Evolutionary conservation across 64 coral and sea anemone genomes (phyloP).

Genomic region (Montipora cactus): DNA sequence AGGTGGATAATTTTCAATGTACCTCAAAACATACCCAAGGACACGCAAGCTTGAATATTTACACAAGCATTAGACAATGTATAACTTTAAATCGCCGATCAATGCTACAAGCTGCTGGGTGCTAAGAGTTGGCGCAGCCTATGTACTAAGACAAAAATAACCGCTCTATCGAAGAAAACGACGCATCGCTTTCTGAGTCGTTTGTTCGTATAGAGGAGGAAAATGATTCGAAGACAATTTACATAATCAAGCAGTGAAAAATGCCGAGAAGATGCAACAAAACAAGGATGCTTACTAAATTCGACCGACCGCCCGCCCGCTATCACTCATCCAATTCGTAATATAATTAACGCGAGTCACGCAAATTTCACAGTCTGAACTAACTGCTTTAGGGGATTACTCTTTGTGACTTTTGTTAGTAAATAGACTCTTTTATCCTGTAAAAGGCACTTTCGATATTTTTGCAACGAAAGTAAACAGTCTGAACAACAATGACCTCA

Average conservation of each 20-base stretch:
- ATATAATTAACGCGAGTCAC: conserved; percentile 48
- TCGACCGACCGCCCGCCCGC: conserved; percentile 52
- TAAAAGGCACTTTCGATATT: conserved; percentile 1
- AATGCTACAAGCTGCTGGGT: background rate
- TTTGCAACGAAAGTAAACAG: background rate
- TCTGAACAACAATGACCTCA: background rate
- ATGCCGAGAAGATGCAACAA: conserved; percentile 41
- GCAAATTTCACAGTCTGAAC: background rate
- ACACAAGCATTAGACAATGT: conserved; percentile 38
- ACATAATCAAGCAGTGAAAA: conserved; percentile 49
- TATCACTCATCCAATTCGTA: conserved; percentile 8
- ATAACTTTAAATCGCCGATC: background rate
- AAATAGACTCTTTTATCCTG: background rate
- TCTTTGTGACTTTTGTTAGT: background rate
- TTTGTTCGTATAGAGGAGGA: background rate
- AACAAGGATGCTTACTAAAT: conserved; percentile 48
- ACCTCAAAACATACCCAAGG: conserved; percentile 36
- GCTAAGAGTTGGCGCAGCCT: background rate
- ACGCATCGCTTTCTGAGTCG: background rate
- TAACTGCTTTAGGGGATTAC: conserved; percentile 1
- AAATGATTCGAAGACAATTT: conserved; percentile 31
- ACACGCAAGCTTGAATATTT: conserved; percentile 61
- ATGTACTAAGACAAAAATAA: background rate
- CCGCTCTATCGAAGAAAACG: background rate
- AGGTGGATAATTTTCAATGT: conserved; percentile 53